These are phyloP conservation scores for Chiloscyllium plagiosum DNA, from an alignment of 2,113 vertebrate genomes.

Conservation along the genomic window DNA sequence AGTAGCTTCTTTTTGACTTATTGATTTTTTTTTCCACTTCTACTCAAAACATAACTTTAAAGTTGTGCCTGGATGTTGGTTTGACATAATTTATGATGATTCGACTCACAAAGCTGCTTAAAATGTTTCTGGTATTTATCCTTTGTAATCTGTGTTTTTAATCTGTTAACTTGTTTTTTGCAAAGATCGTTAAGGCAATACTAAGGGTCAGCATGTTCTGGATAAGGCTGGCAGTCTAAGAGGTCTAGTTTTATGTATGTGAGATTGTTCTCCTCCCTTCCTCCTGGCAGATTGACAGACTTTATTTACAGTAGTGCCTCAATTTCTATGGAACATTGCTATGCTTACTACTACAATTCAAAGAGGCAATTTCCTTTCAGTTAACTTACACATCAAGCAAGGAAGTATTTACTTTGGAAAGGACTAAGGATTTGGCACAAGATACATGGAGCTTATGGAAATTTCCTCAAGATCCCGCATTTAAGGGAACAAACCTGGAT, in stretches of 20 bases:
- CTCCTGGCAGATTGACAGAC: background rate
- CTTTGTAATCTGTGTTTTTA: background rate
- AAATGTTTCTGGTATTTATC: background rate
- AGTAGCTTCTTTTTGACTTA: background rate
- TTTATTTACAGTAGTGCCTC: slow-evolving; percentile 17
- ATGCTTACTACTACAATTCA: background rate
- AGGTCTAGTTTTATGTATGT: background rate
- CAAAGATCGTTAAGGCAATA: background rate
- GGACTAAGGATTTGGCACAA: background rate
- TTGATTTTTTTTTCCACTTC: background rate
- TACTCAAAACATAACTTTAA: background rate
- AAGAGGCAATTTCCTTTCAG: slow-evolving; percentile 2
- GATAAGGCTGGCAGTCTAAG: background rate
- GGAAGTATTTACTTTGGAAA: background rate
- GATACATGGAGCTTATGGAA: background rate
- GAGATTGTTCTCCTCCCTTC: background rate
- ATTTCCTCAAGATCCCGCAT: background rate
- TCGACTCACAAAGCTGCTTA: background rate
- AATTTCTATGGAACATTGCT: background rate
- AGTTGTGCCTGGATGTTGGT: background rate
- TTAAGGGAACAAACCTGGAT: too few species aligned
- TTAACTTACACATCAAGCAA: background rate
- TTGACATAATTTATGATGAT: background rate
- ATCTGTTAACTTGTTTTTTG: slow-evolving; percentile 10
- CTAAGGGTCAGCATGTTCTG: background rate